phyloP scores from a whole-genome alignment of 2,113 vertebrate species.

The Petromus typicus region DNA sequence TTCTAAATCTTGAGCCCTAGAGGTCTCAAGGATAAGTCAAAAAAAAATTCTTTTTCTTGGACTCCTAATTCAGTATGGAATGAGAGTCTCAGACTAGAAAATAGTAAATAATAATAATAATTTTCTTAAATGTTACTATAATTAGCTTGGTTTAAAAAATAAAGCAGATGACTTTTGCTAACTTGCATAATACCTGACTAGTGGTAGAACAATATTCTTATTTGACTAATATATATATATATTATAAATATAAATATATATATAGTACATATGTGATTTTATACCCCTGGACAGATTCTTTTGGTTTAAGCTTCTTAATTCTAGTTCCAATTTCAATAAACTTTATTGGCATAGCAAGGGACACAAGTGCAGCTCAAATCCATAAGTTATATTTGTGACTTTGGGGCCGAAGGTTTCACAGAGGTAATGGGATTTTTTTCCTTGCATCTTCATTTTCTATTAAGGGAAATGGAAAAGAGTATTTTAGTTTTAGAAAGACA shows the following conservation, averaged over 20 bases:
- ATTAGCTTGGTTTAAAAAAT: slow-evolving; percentile 45
- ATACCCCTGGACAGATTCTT: neutral
- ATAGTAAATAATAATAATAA: slow-evolving; percentile 65
- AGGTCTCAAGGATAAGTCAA: slow-evolving; percentile 48
- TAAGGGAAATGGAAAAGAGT: slow-evolving; percentile 76
- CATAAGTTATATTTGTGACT: slow-evolving; percentile 77
- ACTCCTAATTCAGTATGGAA: slow-evolving; percentile 2
- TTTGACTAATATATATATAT: neutral
- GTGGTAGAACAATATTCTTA: slow-evolving; percentile 32
- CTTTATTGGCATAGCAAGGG: slow-evolving; percentile 75
- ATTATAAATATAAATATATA: no score
- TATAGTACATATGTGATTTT: neutral
- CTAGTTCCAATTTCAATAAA: slow-evolving; percentile 78
- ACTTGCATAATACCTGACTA: neutral
- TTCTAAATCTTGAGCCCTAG: slow-evolving; percentile 63
- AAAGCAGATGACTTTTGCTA: slow-evolving; percentile 39
- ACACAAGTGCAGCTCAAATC: slow-evolving; percentile 64
- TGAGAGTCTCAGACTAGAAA: slow-evolving; percentile 47
- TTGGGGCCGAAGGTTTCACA: slow-evolving; percentile 70
- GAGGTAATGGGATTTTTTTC: slow-evolving; percentile 75
- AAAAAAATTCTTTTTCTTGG: slow-evolving; percentile 47
- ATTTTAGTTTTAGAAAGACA: slow-evolving; percentile 75
- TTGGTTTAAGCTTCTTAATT: slow-evolving; percentile 73
- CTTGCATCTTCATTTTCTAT: slow-evolving; percentile 77
- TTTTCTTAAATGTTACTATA: slow-evolving; percentile 38